Evolutionary conservation across 2,113 vertebrate species (phyloP).

Genomic region (Cyprinodon variegatus): DNA sequence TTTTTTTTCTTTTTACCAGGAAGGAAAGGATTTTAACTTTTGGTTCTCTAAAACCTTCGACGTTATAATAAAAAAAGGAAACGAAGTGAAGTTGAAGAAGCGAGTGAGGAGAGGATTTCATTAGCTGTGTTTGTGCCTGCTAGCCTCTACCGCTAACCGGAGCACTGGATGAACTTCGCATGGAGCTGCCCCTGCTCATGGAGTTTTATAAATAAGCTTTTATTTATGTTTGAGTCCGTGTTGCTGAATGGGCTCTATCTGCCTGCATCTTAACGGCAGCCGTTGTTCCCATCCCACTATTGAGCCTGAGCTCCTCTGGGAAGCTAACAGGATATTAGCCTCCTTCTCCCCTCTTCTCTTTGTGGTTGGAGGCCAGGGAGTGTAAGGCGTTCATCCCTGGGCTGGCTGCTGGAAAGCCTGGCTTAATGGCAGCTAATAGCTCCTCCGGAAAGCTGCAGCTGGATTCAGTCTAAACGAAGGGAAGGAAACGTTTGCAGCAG

Average conservation of each 20-base stretch:
- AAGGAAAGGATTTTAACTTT: conserved; percentile 24
- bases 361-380: conserved; percentile 79
- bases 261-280: conserved; percentile 21
- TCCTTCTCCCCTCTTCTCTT: conserved; percentile 63
- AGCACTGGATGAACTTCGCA: conserved; percentile 64
- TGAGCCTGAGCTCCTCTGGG: conserved; percentile 49
- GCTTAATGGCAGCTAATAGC: conserved; percentile 66
- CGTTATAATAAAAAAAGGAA: not conserved
- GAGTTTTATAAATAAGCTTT: conserved; percentile 17
- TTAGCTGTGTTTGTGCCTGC: conserved; percentile 40
- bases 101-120: conserved; percentile 46
- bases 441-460: conserved; percentile 48
- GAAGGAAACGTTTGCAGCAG: conserved; percentile 11
- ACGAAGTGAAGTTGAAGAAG: conserved; percentile 44
- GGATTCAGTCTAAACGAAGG: conserved; percentile 31
- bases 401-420: conserved; percentile 50
- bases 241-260: conserved; percentile 6
- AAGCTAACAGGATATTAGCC: conserved; percentile 76
- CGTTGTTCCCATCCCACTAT: conserved; percentile 57
- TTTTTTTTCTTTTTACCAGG: conserved; percentile 7
- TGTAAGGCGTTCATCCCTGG: conserved; percentile 43
- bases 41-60: conserved; percentile 11
- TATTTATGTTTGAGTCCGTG: conserved; percentile 6
- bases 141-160: conserved; percentile 60
- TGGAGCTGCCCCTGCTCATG: conserved; percentile 45